These are phyloP conservation scores for Hiodon tergisus DNA, from an alignment of 2,113 vertebrate species.

Conservation along the genomic window DNA sequence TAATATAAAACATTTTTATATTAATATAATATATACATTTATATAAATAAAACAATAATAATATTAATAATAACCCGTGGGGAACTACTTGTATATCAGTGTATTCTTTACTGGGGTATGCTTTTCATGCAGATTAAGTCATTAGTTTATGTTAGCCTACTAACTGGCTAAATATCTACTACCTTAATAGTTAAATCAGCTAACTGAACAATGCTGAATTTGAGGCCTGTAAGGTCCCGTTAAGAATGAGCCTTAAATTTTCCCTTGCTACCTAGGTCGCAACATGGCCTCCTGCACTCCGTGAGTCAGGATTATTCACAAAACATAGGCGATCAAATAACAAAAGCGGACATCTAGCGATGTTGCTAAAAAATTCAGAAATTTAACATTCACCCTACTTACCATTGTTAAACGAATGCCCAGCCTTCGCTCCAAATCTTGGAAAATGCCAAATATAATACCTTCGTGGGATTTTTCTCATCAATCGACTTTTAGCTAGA, in stretches of 20 bases:
- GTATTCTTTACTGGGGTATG: too few relatives aligned
- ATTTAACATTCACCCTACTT: background rate
- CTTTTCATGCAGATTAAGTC: too few relatives aligned
- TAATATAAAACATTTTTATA: too few relatives aligned
- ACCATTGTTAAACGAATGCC: conserved; percentile 1
- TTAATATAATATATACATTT: too few relatives aligned
- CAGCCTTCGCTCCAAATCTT: conserved; percentile 1
- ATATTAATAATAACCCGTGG: too few relatives aligned
- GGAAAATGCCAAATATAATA: background rate
- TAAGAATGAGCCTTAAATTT: background rate
- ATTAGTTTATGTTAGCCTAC: too few relatives aligned
- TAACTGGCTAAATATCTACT: too few relatives aligned
- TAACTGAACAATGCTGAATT: background rate
- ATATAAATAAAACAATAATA: too few relatives aligned
- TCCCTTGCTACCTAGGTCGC: background rate
- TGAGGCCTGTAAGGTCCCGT: background rate
- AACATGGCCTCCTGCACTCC: conserved; percentile 6
- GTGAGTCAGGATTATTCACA: conserved; percentile 21
- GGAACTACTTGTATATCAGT: too few relatives aligned
- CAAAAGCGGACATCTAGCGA: background rate
- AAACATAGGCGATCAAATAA: background rate
- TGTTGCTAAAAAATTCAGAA: background rate
- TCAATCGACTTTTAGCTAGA: background rate
- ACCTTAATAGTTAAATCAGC: background rate
- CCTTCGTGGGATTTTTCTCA: background rate